phyloP scores from a whole-genome alignment of 2,797 vertebrate genomes.

The Coreius guichenoti region DNA sequence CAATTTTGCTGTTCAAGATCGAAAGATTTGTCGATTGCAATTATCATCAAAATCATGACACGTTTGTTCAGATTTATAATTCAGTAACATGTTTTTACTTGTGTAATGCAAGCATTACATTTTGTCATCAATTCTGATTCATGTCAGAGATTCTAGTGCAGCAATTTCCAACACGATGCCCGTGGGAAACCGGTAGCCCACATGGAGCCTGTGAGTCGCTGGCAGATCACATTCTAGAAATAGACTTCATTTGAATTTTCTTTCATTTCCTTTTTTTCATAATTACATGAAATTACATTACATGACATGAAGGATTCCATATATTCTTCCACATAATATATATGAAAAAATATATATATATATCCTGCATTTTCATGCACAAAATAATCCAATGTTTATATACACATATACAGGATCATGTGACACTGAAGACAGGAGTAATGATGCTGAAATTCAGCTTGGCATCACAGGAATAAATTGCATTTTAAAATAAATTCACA shows the following conservation, averaged over 20 bases:
- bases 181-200: not conserved
- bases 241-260: not conserved
- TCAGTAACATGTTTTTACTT: conserved; percentile 3
- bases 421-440: not conserved
- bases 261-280: not conserved
- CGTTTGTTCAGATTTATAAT: not conserved
- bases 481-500: not conserved
- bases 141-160: not conserved
- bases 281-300: no score
- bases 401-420: not conserved
- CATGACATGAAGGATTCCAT: not conserved
- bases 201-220: not conserved
- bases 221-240: not conserved
- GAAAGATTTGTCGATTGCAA: not conserved
- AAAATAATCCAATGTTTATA: not conserved
- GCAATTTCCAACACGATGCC: not conserved
- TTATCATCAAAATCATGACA: not conserved
- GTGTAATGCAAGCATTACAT: not conserved
- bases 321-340: not conserved
- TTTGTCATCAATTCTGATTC: not conserved
- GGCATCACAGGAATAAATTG: not conserved
- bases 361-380: not conserved
- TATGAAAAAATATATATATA: not conserved
- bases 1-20: not conserved
- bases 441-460: not conserved